Conservation (phyloP, 2,797 vertebrate genomes). For the Lepilemur ruficaudatus region DNA sequence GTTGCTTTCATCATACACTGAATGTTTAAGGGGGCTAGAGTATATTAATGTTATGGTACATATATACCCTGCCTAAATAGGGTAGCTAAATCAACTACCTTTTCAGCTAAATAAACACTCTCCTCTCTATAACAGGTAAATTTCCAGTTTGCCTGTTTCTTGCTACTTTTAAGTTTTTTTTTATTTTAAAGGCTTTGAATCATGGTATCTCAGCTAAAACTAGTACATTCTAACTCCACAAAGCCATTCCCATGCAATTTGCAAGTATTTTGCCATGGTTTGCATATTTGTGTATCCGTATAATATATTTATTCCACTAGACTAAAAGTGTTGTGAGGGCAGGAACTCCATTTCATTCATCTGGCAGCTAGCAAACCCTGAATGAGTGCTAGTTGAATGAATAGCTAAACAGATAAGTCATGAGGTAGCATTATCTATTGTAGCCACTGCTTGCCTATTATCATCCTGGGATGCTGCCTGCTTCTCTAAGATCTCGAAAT, state of each 20-base stretch:
- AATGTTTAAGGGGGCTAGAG: background rate
- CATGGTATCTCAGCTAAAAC: background rate
- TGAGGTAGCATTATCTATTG: background rate
- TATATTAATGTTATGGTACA: background rate
- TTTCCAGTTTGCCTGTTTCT: conserved; percentile 4
- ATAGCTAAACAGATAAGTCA: background rate
- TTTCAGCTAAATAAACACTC: background rate
- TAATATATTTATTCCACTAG: background rate
- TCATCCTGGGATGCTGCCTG: background rate
- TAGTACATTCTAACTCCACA: background rate
- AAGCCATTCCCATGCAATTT: background rate
- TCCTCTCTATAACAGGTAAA: background rate
- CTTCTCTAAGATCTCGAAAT: background rate
- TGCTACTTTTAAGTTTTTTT: conserved; percentile 7
- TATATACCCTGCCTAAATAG: background rate
- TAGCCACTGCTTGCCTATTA: background rate
- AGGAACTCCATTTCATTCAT: background rate
- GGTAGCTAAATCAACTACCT: background rate
- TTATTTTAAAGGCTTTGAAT: background rate
- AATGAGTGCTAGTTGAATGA: background rate
- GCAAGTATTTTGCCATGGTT: background rate
- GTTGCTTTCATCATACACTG: background rate
- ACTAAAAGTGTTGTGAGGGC: background rate
- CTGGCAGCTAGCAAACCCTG: background rate
- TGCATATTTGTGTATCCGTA: background rate